Evolutionary conservation across 2,888 invertebrate genomes (phyloP).

Genomic region (Acleris literana): DNA sequence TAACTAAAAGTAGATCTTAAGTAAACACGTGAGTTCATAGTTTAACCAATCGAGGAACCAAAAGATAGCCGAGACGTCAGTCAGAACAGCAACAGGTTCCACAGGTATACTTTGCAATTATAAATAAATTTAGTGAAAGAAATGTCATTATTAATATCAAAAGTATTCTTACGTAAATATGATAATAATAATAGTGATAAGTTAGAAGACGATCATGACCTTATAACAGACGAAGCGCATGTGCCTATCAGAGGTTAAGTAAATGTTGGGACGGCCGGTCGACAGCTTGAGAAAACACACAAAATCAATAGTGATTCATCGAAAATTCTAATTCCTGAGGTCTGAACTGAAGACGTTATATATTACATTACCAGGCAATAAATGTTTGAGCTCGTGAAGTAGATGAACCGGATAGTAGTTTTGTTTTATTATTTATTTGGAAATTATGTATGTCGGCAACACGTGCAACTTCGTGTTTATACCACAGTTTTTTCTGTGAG

Average conservation of each 20-base stretch:
- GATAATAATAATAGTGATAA: slow-evolving; percentile 31
- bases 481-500: no score
- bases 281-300: slow-evolving; percentile 56
- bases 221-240: slow-evolving; percentile 45
- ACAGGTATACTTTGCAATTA: no score
- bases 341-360: slow-evolving; percentile 19
- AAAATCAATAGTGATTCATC: slow-evolving; percentile 57
- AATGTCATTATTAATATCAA: not conserved
- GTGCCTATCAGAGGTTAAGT: slow-evolving; percentile 53
- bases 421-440: no score
- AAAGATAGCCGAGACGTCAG: no score
- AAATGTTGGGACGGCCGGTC: slow-evolving; percentile 58
- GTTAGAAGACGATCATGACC: slow-evolving; percentile 49
- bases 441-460: no score
- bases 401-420: no score
- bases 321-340: slow-evolving; percentile 21
- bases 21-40: no score
- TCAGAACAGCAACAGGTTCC: no score
- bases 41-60: no score
- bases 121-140: not conserved
- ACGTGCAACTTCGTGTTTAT: no score
- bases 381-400: not conserved
- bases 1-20: no score
- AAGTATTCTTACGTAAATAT: not conserved
- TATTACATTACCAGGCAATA: not conserved